Percentiles rank a stretch among this genome's conserved stretches.
Conservation (phyloP, 2,797 vertebrate species). For the Sandelia bainsii region DNA sequence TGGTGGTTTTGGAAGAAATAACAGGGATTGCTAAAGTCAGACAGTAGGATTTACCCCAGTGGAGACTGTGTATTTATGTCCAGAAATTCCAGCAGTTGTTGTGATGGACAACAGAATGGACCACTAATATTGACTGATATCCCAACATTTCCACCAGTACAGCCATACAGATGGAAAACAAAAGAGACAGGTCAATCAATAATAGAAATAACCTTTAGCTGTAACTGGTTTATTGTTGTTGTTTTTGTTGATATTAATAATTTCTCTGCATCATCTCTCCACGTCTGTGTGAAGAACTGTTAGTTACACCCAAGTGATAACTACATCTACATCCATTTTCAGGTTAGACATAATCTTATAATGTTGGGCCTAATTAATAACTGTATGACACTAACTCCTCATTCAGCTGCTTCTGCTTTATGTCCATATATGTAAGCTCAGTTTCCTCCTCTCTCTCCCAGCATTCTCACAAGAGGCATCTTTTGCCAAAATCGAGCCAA, state of each 20-base stretch:
- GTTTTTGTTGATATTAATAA: slow-evolving; percentile 13
- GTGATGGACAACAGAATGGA: not conserved
- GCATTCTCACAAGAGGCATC: slow-evolving; percentile 73
- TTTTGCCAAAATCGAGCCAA: slow-evolving; percentile 64
- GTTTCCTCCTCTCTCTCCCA: slow-evolving; percentile 37
- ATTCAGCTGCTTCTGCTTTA: not conserved
- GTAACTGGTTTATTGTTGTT: not conserved
- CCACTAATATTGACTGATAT: not conserved
- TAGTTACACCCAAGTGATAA: slow-evolving; percentile 71
- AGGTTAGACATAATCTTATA: slow-evolving; percentile 72
- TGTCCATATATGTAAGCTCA: not conserved
- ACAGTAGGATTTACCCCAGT: too few species aligned
- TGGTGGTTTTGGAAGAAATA: too few species aligned
- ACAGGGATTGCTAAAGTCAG: too few species aligned
- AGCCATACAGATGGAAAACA: not conserved
- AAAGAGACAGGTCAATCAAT: not conserved
- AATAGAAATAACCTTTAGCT: not conserved
- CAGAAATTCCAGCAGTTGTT: too few species aligned
- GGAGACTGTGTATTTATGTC: too few species aligned
- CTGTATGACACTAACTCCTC: not conserved
- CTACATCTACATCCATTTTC: slow-evolving; percentile 66
- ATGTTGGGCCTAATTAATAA: not conserved
- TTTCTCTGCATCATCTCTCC: slow-evolving; percentile 8
- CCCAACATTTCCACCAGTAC: not conserved
- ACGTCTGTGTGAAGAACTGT: slow-evolving; percentile 81